Evolutionary conservation across 2,113 vertebrate genomes (phyloP).

Genomic region (Oriolus oriolus): DNA sequence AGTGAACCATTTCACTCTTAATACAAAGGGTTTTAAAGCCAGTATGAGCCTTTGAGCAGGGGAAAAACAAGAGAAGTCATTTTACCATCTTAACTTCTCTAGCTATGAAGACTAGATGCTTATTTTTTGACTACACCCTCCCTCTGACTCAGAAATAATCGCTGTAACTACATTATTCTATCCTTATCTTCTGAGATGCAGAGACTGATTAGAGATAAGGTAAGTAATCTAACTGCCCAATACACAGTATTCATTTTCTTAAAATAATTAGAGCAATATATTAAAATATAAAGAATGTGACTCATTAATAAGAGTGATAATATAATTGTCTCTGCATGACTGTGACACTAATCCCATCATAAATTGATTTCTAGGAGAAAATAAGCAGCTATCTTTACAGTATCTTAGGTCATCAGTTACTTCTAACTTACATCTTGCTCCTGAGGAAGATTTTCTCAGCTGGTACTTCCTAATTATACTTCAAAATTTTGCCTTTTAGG

Average conservation of each 20-base stretch:
- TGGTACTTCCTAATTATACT: neutral
- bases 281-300: neutral
- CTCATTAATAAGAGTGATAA: neutral
- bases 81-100: neutral
- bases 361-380: neutral
- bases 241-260: neutral
- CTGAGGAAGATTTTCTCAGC: neutral
- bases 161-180: neutral
- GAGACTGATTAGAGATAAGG: neutral
- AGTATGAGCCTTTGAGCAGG: neutral
- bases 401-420: neutral
- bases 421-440: neutral
- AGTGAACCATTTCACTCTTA: neutral
- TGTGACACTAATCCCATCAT: neutral
- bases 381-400: neutral
- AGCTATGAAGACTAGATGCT: neutral
- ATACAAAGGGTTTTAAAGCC: neutral
- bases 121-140: neutral
- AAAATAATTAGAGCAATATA: neutral
- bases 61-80: neutral
- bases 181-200: neutral
- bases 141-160: neutral
- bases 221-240: neutral
- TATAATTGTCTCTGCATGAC: neutral
- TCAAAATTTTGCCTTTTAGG: neutral